Evolutionary conservation across 2,113 vertebrate species (phyloP).

Genomic region (Trinectes maculatus): DNA sequence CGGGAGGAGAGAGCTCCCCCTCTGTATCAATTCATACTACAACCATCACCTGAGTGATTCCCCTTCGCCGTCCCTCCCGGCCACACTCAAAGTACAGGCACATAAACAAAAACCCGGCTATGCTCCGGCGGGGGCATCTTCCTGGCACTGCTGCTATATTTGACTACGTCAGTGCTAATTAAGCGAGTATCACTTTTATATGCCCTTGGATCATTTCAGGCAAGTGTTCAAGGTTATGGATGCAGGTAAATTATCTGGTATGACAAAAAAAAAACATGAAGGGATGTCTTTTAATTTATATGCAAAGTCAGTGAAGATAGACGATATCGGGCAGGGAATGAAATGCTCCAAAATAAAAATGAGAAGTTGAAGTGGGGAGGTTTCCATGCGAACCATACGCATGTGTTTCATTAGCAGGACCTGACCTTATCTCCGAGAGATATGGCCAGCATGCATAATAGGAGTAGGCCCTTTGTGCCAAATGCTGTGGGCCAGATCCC

Average conservation of each 20-base stretch:
- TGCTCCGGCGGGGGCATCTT: conserved; percentile 32
- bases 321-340: conserved; percentile 19
- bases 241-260: conserved; percentile 34
- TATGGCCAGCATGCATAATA: conserved; percentile 70
- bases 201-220: conserved; percentile 45
- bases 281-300: conserved; percentile 29
- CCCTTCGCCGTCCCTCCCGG: conserved; percentile 57
- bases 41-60: conserved; percentile 69
- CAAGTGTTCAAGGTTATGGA: conserved; percentile 30
- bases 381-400: conserved; percentile 47
- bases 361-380: conserved; percentile 34
- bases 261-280: conserved; percentile 14
- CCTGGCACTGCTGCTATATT: conserved; percentile 36
- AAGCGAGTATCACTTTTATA: conserved; percentile 47
- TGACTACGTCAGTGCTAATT: conserved; percentile 54
- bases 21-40: conserved; percentile 38
- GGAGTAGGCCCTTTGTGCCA: conserved; percentile 68
- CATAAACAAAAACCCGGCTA: conserved; percentile 58
- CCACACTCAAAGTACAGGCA: conserved; percentile 51
- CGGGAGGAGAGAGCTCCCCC: conserved; percentile 42
- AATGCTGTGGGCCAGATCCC: conserved; percentile 66
- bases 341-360: conserved; percentile 49
- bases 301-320: conserved; percentile 29
- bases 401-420: conserved; percentile 69
- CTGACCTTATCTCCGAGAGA: conserved; percentile 71